Percentiles rank a stretch among this genome's conserved stretches.
Evolutionary conservation across 2,113 vertebrate genomes (phyloP).

Genomic region (Onychostoma macrolepis): DNA sequence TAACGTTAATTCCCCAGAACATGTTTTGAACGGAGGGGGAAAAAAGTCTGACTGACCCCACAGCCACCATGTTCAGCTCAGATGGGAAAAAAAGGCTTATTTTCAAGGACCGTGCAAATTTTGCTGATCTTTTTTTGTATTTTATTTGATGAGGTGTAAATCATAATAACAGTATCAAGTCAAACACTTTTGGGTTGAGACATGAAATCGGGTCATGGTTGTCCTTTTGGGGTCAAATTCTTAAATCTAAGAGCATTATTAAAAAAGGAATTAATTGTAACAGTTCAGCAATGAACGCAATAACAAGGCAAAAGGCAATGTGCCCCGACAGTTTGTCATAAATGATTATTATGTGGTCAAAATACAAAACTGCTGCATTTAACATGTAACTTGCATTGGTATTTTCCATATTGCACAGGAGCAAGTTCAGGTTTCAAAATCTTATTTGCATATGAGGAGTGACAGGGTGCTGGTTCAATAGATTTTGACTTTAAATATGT

Average conservation of each 20-base stretch:
- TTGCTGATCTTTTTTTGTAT: background rate
- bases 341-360: background rate
- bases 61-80: constrained; percentile 61
- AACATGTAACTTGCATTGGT: too few species aligned
- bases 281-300: background rate
- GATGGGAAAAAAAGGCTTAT: constrained; percentile 42
- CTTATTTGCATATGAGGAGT: constrained; percentile 71
- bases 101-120: constrained; percentile 25
- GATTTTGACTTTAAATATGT: constrained; percentile 80
- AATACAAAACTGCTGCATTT: background rate
- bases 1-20: constrained; percentile 41
- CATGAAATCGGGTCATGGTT: background rate
- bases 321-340: background rate
- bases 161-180: background rate
- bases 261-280: background rate
- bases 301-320: background rate
- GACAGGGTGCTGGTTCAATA: constrained; percentile 75
- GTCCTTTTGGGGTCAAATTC: background rate
- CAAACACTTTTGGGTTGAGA: background rate
- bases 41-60: constrained; percentile 39
- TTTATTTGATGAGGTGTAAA: background rate
- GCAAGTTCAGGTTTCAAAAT: constrained; percentile 61
- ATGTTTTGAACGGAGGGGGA: constrained; percentile 37
- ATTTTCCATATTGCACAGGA: constrained; percentile 5
- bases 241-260: background rate